Conservation (phyloP, 2,888 invertebrate genomes). For the Nebria brevicollis region DNA sequence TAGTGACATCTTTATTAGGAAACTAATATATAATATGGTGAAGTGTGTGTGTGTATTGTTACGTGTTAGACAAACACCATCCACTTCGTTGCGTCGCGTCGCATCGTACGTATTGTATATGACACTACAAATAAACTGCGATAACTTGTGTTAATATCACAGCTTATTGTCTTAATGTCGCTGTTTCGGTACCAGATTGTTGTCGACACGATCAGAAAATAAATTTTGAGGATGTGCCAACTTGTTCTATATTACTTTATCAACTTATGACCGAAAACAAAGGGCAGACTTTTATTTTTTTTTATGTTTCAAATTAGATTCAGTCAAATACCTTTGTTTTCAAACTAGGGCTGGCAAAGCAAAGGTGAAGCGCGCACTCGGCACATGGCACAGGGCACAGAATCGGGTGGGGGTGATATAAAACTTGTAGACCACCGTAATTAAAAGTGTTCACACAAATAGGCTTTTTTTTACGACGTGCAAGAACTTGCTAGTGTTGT, state of each 20-base stretch:
- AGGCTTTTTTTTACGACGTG: neutral
- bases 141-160: conserved; percentile 25
- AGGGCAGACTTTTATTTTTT: neutral
- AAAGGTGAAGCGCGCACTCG: conserved; percentile 4
- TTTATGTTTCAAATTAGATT: neutral
- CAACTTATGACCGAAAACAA: neutral
- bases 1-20: too few relatives aligned
- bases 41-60: too few relatives aligned
- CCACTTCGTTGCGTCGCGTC: too few relatives aligned
- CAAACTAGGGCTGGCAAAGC: neutral
- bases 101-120: neutral
- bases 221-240: neutral
- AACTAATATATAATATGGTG: too few relatives aligned
- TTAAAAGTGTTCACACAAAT: neutral
- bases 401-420: neutral
- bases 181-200: conserved; percentile 24
- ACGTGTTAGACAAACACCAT: too few relatives aligned
- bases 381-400: neutral
- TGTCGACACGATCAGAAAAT: neutral
- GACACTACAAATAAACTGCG: neutral
- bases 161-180: conserved; percentile 36
- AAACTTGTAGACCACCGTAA: conserved; percentile 1
- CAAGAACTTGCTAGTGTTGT: neutral
- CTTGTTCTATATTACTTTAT: neutral
- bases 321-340: neutral